These are phyloP conservation scores for Eleutherodactylus coqui DNA, from an alignment of 2,797 vertebrate species.

Conservation along the genomic window DNA sequence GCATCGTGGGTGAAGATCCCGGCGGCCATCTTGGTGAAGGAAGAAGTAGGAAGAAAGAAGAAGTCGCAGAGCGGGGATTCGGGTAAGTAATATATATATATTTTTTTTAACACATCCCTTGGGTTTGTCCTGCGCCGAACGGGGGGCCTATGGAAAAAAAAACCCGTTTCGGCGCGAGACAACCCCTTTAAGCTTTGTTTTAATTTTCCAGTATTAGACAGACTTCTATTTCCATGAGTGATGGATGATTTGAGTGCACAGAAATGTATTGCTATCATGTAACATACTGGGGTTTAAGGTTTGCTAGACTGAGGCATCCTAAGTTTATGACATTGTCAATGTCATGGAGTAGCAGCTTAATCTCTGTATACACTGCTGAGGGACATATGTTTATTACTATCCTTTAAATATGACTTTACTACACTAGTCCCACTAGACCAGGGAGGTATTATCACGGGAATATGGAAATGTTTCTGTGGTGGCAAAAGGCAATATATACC, in stretches of 20 bases:
- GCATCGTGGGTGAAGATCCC: too few species aligned
- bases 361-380: constrained; percentile 24
- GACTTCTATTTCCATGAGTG: constrained; percentile 13
- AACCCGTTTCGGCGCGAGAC: too few species aligned
- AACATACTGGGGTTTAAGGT: constrained; percentile 28
- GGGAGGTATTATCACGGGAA: neutral
- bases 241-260: neutral
- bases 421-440: constrained; percentile 6
- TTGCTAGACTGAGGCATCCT: constrained; percentile 5
- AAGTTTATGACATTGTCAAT: constrained; percentile 47
- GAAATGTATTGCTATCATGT: constrained; percentile 29
- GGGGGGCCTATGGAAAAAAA: too few species aligned
- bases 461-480: neutral
- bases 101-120: too few species aligned
- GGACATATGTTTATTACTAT: constrained; percentile 33
- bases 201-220: constrained; percentile 33
- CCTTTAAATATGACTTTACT: constrained; percentile 36
- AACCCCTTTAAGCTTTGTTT: constrained; percentile 25
- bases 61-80: too few species aligned
- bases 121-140: too few species aligned
- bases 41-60: too few species aligned
- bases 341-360: constrained; percentile 50
- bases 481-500: neutral
- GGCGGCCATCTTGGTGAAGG: too few species aligned
- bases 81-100: too few species aligned